phyloP scores from a whole-genome alignment of 2,888 invertebrate genomes.

The Leucophenga maculata region DNA sequence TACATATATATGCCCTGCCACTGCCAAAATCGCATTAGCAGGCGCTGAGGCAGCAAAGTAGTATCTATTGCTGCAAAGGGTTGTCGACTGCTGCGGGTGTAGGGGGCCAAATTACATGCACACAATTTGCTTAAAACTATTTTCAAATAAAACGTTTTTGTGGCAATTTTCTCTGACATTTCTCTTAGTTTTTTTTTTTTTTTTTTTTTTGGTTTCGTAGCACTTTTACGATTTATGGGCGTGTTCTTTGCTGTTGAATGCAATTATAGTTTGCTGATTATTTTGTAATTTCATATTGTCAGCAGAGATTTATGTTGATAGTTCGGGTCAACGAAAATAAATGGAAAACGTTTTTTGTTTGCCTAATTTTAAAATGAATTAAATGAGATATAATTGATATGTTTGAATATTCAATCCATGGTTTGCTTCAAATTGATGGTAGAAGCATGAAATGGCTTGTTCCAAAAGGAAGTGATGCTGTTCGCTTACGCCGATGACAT shows the following conservation, averaged over 20 bases:
- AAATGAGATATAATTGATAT: neutral
- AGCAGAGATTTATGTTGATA: slow-evolving; percentile 21
- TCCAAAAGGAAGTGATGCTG: too few species aligned
- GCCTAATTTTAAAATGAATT: neutral
- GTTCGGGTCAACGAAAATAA: slow-evolving; percentile 15
- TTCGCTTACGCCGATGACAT: too few species aligned
- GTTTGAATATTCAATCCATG: too few species aligned
- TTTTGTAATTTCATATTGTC: slow-evolving; percentile 29
- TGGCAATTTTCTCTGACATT: slow-evolving; percentile 30
- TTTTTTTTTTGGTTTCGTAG: neutral
- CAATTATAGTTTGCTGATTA: slow-evolving; percentile 36
- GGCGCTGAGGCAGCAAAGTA: neutral
- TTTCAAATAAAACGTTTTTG: slow-evolving; percentile 45
- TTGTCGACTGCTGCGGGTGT: neutral
- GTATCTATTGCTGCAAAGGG: neutral
- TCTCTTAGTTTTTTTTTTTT: neutral
- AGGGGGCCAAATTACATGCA: slow-evolving; percentile 35
- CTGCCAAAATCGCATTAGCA: slow-evolving; percentile 23
- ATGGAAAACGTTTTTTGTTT: slow-evolving; percentile 6
- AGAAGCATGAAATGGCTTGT: too few species aligned
- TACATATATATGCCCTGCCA: neutral
- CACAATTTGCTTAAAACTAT: slow-evolving; percentile 54
- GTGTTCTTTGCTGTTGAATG: slow-evolving; percentile 4
- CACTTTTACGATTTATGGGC: neutral
- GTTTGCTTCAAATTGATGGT: too few species aligned